These are phyloP conservation scores for Patella pellucida DNA, from an alignment of 2,888 invertebrate species.

Conservation along the genomic window DNA sequence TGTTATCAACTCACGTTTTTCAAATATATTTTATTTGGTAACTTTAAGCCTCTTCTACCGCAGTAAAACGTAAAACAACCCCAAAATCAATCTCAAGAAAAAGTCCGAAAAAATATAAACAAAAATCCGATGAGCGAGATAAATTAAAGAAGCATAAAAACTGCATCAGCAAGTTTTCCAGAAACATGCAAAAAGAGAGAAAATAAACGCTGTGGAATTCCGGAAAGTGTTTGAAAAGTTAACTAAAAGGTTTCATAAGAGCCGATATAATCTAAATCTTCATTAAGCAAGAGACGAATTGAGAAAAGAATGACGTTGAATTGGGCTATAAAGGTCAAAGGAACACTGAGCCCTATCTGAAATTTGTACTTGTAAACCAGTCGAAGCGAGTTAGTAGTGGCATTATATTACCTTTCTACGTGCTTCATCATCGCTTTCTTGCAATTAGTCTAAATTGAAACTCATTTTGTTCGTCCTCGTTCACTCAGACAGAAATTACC, in stretches of 20 bases:
- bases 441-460: conserved; percentile 38
- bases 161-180: too few relatives aligned
- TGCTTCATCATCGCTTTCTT: conserved; percentile 18
- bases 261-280: not conserved
- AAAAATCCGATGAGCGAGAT: too few relatives aligned
- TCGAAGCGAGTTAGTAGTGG: conserved; percentile 9
- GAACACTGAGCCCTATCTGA: conserved; percentile 22
- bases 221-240: not conserved
- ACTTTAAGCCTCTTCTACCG: too few relatives aligned
- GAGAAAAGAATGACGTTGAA: not conserved
- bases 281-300: conserved; percentile 5
- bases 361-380: conserved; percentile 33
- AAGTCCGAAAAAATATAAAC: too few relatives aligned
- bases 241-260: conserved; percentile 4
- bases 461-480: conserved; percentile 29
- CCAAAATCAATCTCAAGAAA: too few relatives aligned
- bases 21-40: too few relatives aligned
- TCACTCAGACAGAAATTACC: conserved; percentile 29
- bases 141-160: conserved; percentile 10
- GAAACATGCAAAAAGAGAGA: not conserved
- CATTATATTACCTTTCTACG: conserved; percentile 27
- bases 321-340: conserved; percentile 9
- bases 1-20: too few relatives aligned
- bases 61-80: too few relatives aligned
- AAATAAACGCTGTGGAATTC: not conserved